These are phyloP conservation scores for Colius striatus DNA, from an alignment of 2,113 vertebrate genomes.

Conservation along the genomic window DNA sequence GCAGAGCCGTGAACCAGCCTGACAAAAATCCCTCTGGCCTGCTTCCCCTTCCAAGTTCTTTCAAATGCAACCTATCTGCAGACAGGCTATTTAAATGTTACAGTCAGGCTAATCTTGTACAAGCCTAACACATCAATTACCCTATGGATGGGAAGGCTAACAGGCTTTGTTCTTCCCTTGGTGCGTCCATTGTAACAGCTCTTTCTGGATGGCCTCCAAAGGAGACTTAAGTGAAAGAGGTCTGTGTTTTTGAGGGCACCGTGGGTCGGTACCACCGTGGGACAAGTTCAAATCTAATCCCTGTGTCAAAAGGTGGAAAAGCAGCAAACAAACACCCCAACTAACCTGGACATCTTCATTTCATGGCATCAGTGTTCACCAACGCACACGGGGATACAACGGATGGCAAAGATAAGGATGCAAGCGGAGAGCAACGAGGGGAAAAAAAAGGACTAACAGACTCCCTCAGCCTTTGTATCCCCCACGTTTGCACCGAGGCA, in stretches of 20 bases:
- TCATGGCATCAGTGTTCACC: fast-evolving
- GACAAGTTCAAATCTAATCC: not conserved
- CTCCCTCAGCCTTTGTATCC: not conserved
- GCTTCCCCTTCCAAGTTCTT: not conserved
- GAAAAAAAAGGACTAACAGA: slow-evolving; percentile 39
- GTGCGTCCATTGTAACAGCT: not conserved
- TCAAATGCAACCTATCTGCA: not conserved
- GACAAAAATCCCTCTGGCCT: not conserved
- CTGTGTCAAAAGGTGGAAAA: not conserved
- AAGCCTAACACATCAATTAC: not conserved
- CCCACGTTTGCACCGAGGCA: not conserved
- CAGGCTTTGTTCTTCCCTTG: not conserved
- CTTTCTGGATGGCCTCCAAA: not conserved
- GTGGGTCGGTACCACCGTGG: fast-evolving
- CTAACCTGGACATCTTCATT: not conserved
- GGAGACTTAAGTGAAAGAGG: not conserved
- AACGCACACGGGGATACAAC: not conserved
- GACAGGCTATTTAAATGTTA: slow-evolving; percentile 1
- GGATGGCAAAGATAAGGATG: not conserved
- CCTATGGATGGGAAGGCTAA: not conserved
- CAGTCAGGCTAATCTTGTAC: not conserved
- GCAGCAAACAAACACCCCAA: not conserved
- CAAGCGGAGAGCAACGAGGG: not conserved
- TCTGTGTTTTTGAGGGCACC: not conserved
- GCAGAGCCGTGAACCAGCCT: not conserved